Evolutionary conservation across 2,113 vertebrate genomes (phyloP), one percentile per base, ranked within the genome.

Genomic region (Dromas ardeola): DNA sequence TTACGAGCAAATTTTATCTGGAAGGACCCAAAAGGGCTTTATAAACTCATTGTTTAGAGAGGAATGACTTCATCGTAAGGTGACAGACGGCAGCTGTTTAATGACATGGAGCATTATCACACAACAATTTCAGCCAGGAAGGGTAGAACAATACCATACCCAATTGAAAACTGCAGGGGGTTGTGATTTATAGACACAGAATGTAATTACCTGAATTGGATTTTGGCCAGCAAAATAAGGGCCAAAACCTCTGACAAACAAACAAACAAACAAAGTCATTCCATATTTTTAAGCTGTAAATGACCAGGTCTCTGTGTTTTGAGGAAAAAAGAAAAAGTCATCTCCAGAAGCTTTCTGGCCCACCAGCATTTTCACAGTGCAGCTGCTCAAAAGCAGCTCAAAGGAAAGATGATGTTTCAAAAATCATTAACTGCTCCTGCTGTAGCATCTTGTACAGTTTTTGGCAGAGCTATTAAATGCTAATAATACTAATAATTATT

Each of bases 61-160:
- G 96, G 62, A 94, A 96, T 71, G 95, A 86, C 95, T 97, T 96
- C 95, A 95, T 97, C 7, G 3, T 86, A 82, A 95, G 93, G 96
- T 95, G 97, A 97, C 95, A 96, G 94, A 95, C 91, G 43, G 91
- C 94, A 95, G 94, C 93, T 95, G 96, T 96, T 95, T 96, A 97
- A 97, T 91, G 95, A 96, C 95, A 97, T n/a, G 86, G 95, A 97
- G 94, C 91, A 95, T 95, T 97, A 94, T 91, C n/a, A 0, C 91
- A 82, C 89, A 91, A 95, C 86, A 82, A 32, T 86, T 86, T 80
- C 85, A 96, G 93, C 89, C 94, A 96, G 95, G 84, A 95, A 90
- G 94, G 81, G 81, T 62, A 91, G 91, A 94, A 95, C 94, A 96
- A 93, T 94, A 80, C 93, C 13, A 9, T 86, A 93, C 84, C 79